These are phyloP conservation scores for Artibeus jamaicensis DNA, from an alignment of 2,797 vertebrate species.

Conservation along the genomic window DNA sequence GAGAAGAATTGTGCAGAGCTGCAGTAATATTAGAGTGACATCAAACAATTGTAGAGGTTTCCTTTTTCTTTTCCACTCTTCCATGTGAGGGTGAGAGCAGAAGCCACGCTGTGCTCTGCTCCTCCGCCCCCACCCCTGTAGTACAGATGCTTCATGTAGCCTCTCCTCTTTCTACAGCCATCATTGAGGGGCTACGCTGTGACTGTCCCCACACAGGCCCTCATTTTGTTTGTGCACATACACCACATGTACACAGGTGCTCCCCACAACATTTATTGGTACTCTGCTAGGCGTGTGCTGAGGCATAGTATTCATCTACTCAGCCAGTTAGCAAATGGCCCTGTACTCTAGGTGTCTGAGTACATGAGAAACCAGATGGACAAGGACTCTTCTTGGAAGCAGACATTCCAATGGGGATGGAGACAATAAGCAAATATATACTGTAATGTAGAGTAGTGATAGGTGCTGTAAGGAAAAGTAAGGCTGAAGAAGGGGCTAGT, in stretches of 20 bases:
- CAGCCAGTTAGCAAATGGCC: neutral
- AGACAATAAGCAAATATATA: neutral
- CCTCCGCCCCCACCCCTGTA: rapidly evolving
- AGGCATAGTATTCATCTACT: neutral
- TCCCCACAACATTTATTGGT: neutral
- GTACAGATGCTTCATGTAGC: neutral
- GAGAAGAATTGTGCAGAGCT: neutral
- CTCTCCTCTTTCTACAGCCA: neutral
- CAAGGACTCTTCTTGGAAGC: neutral
- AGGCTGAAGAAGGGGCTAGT: neutral
- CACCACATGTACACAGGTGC: rapidly evolving
- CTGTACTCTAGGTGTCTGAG: neutral
- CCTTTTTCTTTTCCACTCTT: neutral
- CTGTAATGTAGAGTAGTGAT: neutral
- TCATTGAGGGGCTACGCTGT: rapidly evolving
- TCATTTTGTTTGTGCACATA: neutral
- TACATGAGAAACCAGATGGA: neutral
- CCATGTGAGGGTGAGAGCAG: neutral
- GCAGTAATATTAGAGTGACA: neutral
- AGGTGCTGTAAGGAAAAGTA: neutral
- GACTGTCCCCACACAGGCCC: neutral
- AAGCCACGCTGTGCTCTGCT: neutral
- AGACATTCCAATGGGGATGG: neutral
- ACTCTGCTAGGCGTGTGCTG: neutral
- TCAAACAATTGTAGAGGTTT: neutral